These are phyloP conservation scores for Anarrhichthys ocellatus DNA, from an alignment of 2,113 vertebrate species.

Conservation along the genomic window DNA sequence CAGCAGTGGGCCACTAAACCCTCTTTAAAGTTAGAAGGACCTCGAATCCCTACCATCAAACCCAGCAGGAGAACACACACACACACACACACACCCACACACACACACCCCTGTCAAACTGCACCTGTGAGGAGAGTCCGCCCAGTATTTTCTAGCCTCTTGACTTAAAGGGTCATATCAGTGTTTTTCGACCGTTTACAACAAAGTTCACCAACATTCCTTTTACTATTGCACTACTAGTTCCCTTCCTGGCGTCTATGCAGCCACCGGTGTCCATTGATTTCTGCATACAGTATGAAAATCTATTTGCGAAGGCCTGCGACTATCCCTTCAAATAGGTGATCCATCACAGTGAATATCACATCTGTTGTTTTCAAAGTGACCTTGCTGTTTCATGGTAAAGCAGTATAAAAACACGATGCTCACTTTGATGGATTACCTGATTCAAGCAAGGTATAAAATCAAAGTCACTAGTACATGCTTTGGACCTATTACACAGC, in stretches of 20 bases:
- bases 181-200: neutral
- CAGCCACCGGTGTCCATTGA: conserved; percentile 3
- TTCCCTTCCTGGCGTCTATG: neutral
- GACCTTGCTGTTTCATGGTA: conserved; percentile 17
- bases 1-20: conserved; percentile 28
- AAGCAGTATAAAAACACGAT: conserved; percentile 3
- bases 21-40: conserved; percentile 20
- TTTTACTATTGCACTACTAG: neutral
- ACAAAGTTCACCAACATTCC: neutral
- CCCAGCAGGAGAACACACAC: conserved; percentile 26
- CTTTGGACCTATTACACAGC: neutral
- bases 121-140: neutral
- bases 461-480: neutral
- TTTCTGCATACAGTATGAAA: neutral
- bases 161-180: neutral
- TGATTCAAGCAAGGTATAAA: neutral
- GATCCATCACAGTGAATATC: conserved; percentile 41
- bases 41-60: conserved; percentile 41
- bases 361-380: conserved; percentile 31
- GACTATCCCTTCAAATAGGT: conserved; percentile 16
- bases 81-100: neutral
- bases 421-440: conserved; percentile 45
- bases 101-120: conserved; percentile 2
- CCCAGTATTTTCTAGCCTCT: neutral
- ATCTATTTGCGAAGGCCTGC: conserved; percentile 14